Percentiles rank a stretch among this genome's conserved stretches.
Conservation (phyloP, 2,113 vertebrate genomes). For the Mesitornis unicolor region DNA sequence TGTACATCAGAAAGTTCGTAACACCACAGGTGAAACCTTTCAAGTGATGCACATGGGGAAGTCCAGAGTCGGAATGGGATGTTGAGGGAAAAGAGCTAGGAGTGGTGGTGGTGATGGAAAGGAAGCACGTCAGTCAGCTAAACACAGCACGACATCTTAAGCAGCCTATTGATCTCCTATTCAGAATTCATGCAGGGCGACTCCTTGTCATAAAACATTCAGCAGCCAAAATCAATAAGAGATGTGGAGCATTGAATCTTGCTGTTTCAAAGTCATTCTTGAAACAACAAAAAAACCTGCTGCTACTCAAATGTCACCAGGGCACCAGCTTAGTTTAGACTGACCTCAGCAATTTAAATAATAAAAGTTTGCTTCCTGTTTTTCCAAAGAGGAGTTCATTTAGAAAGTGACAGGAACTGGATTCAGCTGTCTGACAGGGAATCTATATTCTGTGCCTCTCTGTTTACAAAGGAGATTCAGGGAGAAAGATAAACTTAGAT, state of each 20-base stretch:
- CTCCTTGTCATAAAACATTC: constrained; percentile 75
- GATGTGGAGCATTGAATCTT: constrained; percentile 49
- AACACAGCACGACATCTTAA: constrained; percentile 47
- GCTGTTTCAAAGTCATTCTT: constrained; percentile 58
- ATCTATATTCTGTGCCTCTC: constrained; percentile 40
- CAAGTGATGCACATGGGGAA: not conserved
- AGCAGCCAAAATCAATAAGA: constrained; percentile 71
- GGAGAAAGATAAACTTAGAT: constrained; percentile 27
- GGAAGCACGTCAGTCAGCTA: not conserved
- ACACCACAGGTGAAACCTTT: not conserved
- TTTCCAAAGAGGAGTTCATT: not conserved
- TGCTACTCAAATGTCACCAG: constrained; percentile 39
- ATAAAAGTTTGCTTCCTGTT: constrained; percentile 26
- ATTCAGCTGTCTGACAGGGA: constrained; percentile 2
- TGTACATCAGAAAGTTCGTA: not conserved
- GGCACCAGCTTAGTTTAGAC: not conserved
- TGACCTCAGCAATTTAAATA: constrained; percentile 8
- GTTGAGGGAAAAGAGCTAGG: not conserved
- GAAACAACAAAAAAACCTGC: constrained; percentile 41
- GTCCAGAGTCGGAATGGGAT: not conserved
- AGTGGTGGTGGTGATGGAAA: not conserved
- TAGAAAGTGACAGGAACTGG: constrained; percentile 7
- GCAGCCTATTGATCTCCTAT: constrained; percentile 67
- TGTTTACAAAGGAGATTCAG: constrained; percentile 19
- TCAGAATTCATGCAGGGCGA: constrained; percentile 55